Evolutionary conservation across 2,888 invertebrate species (phyloP).

Genomic region (Agapostemon virescens): DNA sequence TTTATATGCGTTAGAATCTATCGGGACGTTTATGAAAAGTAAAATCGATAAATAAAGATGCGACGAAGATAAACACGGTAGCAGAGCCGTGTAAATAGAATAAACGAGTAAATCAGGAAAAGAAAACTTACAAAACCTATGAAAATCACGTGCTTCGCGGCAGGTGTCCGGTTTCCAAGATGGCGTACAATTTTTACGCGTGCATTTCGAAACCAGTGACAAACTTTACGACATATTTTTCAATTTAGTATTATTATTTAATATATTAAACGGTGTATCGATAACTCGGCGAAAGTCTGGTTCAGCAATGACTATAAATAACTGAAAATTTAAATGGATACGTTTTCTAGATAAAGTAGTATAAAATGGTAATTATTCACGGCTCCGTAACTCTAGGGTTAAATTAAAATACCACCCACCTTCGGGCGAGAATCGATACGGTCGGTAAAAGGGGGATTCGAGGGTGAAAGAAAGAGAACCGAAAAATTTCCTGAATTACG

Average conservation of each 20-base stretch:
- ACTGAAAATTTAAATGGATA: too few species aligned
- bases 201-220: neutral
- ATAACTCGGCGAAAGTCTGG: too few species aligned
- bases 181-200: neutral
- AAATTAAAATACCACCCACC: neutral
- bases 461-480: neutral
- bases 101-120: neutral
- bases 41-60: neutral
- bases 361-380: too few species aligned
- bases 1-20: neutral
- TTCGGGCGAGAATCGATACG: constrained; percentile 8
- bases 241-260: too few species aligned
- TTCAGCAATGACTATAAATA: too few species aligned
- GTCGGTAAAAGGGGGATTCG: constrained; percentile 23
- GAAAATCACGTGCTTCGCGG: neutral
- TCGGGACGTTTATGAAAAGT: neutral
- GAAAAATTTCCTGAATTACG: constrained; percentile 16
- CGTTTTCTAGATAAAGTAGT: too few species aligned
- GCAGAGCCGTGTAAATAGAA: neutral
- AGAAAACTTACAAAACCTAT: neutral
- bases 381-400: too few species aligned
- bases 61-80: neutral
- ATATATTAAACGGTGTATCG: too few species aligned
- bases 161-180: neutral
- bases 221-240: neutral